These are phyloP conservation scores for Leptinotarsa defecta DNA, from an alignment of 1,140 invertebrate species.

Conservation along the genomic window DNA sequence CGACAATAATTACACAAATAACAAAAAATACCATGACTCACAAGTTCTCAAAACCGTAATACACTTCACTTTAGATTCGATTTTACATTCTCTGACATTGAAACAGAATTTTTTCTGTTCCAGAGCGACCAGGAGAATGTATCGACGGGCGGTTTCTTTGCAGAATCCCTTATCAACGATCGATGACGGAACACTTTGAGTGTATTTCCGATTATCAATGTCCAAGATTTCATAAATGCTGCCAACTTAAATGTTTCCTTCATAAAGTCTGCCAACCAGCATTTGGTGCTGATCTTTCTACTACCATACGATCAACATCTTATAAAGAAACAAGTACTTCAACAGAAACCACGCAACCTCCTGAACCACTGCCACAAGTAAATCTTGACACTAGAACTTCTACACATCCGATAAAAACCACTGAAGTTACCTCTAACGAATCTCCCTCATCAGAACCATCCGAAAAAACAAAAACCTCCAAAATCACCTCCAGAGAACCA, in stretches of 20 bases:
- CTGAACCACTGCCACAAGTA: not conserved
- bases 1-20: no score
- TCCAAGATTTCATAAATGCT: constrained; percentile 16
- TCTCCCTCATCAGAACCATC: no score
- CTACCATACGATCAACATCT: not conserved
- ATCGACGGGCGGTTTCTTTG: not conserved
- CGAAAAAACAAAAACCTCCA: no score
- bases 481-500: no score
- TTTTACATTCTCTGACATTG: not conserved
- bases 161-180: not conserved
- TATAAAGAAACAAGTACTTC: not conserved
- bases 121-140: constrained; percentile 15
- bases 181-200: not conserved
- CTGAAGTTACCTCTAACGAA: not conserved
- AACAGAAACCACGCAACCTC: not conserved
- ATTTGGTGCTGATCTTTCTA: not conserved
- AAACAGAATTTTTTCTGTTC: not conserved
- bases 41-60: no score
- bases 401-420: no score
- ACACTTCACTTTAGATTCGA: no score
- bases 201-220: constrained; percentile 15
- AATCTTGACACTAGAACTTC: no score
- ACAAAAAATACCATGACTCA: no score
- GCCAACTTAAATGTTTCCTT: constrained; percentile 11
- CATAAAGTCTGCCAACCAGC: constrained; percentile 16